phyloP scores from a whole-genome alignment of 2,113 vertebrate genomes.

The Bubo scandiacus region DNA sequence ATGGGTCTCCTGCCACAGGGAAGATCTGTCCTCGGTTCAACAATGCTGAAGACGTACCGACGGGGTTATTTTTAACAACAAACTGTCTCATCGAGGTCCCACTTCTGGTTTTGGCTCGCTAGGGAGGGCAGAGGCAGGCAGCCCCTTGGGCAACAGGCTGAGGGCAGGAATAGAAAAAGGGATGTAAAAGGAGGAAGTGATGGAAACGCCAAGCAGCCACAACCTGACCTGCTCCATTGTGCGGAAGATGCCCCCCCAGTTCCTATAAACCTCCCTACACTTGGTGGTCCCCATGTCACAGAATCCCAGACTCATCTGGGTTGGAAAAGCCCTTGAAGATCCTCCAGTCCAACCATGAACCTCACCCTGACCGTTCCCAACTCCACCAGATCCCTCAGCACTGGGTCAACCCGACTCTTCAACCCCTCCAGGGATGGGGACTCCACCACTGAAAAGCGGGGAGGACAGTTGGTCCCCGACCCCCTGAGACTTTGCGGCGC shows the following conservation, averaged over 20 bases:
- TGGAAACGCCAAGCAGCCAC: not conserved
- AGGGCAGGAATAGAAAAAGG: conserved; percentile 37
- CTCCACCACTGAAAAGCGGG: not conserved
- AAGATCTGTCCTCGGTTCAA: not conserved
- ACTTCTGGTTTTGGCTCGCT: not conserved
- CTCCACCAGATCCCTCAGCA: too few relatives aligned
- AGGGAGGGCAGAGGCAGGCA: not conserved
- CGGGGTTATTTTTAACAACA: not conserved
- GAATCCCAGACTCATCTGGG: too few relatives aligned
- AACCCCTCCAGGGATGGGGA: too few relatives aligned
- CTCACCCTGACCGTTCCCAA: too few relatives aligned
- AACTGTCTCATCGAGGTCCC: not conserved
- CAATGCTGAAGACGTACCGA: accelerated
- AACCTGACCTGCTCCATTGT: not conserved
- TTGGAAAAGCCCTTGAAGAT: too few relatives aligned
- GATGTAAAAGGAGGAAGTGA: conserved; percentile 42
- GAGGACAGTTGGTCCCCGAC: not conserved
- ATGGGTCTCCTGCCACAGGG: not conserved
- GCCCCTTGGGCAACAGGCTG: not conserved
- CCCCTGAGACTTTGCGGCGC: not conserved
- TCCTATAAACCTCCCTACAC: not conserved
- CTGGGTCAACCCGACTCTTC: too few relatives aligned
- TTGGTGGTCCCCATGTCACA: not conserved
- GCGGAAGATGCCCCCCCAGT: not conserved
- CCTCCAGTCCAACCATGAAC: too few relatives aligned